These are phyloP conservation scores for Rhegmatorhina hoffmannsi DNA, from an alignment of 2,113 vertebrate genomes.

Conservation along the genomic window DNA sequence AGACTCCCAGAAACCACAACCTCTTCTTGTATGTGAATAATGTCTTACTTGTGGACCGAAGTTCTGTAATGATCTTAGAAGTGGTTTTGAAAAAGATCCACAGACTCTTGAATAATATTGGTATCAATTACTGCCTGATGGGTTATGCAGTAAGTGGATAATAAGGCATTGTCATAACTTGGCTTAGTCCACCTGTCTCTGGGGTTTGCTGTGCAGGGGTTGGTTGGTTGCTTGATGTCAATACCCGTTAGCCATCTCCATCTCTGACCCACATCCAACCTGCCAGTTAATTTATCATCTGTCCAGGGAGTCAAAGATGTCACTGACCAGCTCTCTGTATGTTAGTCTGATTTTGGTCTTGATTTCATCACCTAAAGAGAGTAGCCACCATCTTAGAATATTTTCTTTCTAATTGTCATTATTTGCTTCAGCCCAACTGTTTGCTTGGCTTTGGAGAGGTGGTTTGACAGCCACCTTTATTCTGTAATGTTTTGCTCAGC, in stretches of 20 bases:
- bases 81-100: not conserved
- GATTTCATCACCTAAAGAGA: not conserved
- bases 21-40: not conserved
- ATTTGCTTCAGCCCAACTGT: not conserved
- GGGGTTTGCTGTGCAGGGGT: not conserved
- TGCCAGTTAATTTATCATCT: not conserved
- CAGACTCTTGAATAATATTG: not conserved
- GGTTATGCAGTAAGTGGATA: not conserved
- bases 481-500: not conserved
- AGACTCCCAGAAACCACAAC: not conserved
- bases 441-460: not conserved
- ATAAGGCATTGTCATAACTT: not conserved
- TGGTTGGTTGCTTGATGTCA: not conserved
- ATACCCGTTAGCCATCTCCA: not conserved
- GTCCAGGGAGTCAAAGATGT: not conserved
- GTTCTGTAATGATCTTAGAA: not conserved
- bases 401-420: not conserved
- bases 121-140: not conserved
- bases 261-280: not conserved
- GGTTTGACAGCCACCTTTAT: not conserved
- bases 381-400: not conserved
- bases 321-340: not conserved
- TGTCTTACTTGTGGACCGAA: not conserved
- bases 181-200: not conserved
- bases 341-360: not conserved